Percentiles rank a stretch among this genome's conserved stretches.
phyloP scores from a whole-genome alignment of 1,140 invertebrate genomes.

The Euura lappo region DNA sequence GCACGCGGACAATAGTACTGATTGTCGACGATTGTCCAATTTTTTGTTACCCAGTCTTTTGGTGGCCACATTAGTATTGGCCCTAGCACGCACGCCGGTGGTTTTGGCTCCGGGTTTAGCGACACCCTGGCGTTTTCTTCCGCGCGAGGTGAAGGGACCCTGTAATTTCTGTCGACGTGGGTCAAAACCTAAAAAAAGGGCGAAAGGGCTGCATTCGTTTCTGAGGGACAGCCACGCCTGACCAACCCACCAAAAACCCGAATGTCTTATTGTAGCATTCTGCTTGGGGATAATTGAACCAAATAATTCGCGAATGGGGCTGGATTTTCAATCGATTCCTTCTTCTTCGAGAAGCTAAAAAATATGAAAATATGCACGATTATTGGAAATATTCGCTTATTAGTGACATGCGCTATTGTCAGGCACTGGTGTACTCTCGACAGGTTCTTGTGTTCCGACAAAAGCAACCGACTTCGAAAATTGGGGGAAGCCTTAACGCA shows the following conservation, averaged over 20 bases:
- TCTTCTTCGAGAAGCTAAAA: too few species aligned
- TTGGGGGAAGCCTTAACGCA: too few species aligned
- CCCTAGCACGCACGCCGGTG: not conserved
- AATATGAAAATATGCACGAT: too few species aligned
- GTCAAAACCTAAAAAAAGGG: constrained; percentile 51
- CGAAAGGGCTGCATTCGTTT: not conserved
- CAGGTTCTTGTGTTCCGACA: too few species aligned
- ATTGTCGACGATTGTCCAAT: constrained; percentile 56
- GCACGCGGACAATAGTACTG: constrained; percentile 55
- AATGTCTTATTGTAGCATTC: not conserved
- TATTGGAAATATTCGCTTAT: too few species aligned
- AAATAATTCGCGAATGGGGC: not conserved
- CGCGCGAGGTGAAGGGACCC: constrained; percentile 49
- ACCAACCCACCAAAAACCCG: not conserved
- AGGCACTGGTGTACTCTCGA: too few species aligned
- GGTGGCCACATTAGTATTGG: constrained; percentile 35
- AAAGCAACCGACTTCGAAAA: too few species aligned
- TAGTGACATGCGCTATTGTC: too few species aligned
- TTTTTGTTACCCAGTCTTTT: constrained; percentile 39
- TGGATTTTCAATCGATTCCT: too few species aligned
- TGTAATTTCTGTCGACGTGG: constrained; percentile 53
- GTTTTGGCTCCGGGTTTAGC: constrained; percentile 26
- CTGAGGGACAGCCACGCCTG: not conserved
- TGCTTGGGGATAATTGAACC: not conserved
- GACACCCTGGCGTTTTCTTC: constrained; percentile 52